A percentile compares a stretch with the other conserved stretches of the same genome.
Evolutionary conservation across 2,113 vertebrate species (phyloP).

Genomic region (Cyanocitta stelleri): DNA sequence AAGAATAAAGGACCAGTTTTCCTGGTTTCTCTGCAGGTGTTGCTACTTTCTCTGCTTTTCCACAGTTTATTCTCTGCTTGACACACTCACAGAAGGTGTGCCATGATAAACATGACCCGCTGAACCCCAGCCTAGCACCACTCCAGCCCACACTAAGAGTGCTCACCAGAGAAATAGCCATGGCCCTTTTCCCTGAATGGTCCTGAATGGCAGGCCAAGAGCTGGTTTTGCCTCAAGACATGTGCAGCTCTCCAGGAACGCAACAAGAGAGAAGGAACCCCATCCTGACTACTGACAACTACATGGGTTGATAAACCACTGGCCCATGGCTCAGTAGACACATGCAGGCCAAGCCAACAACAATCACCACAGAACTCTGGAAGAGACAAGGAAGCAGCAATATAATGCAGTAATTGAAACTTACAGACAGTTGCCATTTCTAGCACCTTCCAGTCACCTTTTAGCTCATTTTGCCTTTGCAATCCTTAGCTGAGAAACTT

Average conservation of each 20-base stretch:
- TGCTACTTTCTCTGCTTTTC: neutral
- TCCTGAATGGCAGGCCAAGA: neutral
- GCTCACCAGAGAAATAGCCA: neutral
- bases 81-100: neutral
- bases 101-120: neutral
- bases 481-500: neutral
- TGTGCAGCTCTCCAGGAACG: neutral
- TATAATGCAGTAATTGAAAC: neutral
- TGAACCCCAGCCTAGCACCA: neutral
- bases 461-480: neutral
- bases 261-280: neutral
- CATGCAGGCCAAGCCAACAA: neutral
- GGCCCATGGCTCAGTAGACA: neutral
- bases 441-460: neutral
- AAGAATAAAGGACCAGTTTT: neutral
- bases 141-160: neutral
- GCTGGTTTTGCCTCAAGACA: rapidly evolving
- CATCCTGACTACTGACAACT: neutral
- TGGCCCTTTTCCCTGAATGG: rapidly evolving
- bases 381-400: neutral
- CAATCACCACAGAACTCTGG: neutral
- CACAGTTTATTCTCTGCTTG: neutral
- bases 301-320: neutral
- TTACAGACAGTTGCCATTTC: neutral
- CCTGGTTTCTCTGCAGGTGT: neutral